Percentiles rank a stretch among this genome's conserved stretches.
These are phyloP conservation scores for Pteruthius melanotis DNA, from an alignment of 2,113 vertebrate species.

Conservation along the genomic window DNA sequence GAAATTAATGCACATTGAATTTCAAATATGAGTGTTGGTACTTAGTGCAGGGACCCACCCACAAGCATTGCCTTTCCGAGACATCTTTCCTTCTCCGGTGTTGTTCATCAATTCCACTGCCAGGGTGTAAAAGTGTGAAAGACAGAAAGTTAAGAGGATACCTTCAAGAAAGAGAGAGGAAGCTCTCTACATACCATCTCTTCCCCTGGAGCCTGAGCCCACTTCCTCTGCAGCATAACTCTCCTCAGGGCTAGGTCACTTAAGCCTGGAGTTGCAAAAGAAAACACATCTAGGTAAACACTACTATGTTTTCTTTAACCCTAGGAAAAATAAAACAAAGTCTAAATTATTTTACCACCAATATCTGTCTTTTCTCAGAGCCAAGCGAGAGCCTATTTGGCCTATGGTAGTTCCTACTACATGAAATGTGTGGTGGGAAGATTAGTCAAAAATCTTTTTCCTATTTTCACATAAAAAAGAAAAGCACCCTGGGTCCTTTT, in stretches of 20 bases:
- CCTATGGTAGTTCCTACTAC: neutral
- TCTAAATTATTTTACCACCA: neutral
- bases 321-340: neutral
- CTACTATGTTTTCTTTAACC: neutral
- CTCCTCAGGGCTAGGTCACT: neutral
- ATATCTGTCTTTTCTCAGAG: neutral
- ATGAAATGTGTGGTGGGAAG: neutral
- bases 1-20: neutral
- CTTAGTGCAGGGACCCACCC: neutral
- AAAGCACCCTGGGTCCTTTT: neutral
- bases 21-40: neutral
- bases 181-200: neutral
- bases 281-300: neutral
- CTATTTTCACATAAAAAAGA: neutral
- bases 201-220: neutral
- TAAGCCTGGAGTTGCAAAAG: neutral
- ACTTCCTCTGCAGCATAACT: neutral
- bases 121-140: neutral
- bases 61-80: neutral
- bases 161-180: neutral
- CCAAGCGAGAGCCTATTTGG: neutral
- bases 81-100: rapidly evolving
- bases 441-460: neutral
- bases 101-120: neutral
- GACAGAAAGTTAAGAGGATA: neutral